Base-by-base conservation (phyloP, 92 coral and sea anemone species). In the Porites cylindrica region DNA sequence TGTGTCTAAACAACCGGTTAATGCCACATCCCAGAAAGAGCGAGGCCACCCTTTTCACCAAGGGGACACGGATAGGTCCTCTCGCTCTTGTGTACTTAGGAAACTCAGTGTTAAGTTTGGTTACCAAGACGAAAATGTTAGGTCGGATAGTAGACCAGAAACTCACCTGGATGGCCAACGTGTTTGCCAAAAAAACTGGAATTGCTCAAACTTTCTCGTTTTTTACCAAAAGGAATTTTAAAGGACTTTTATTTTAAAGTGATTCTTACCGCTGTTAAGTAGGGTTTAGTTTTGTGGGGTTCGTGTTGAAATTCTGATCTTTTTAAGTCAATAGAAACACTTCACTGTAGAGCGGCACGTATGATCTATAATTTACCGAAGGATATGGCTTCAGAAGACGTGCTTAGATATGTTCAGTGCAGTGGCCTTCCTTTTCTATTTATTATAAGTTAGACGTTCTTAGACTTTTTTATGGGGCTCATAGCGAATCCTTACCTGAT, bases 281-380 rank as follows among this genome's bases (percentile, higher is more conserved):
- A 29, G 4, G 32, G 32, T 72, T 11, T 29, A 29, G 32, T 29
- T 29, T 29, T 29, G 51, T 76, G 89, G 82, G 77, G 70, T 17
- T 14, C 73, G 58, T 84, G 71, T 71, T 59, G 12, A 12, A 80
- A 65, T 10, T 80, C 85, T 47, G 75, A 80, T n/a, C 59, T 26
- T 10, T n/a, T 80, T n/a, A 24, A 19, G 26, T 58, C 85, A 24
- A 32, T 80, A 66, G 85, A 80, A 64, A 80, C 62, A 43, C 89
- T 76, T 51, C 89, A 76, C 7, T 58, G 32, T 29, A 29, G 32
- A 29, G 32, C 4, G 32, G 32, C 32, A 29, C 32, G 32, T 29
- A 29, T 29, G 13, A 70, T 77, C 50, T 77, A 23, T 29, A 53
- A 77, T 20, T 53, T 77, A 14, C 81, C 81, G n/a, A 77, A 77